Evolutionary conservation across 53 echinoderm and acorn worm species (phyloP).

Genomic region (Hippasteria phrygiana): DNA sequence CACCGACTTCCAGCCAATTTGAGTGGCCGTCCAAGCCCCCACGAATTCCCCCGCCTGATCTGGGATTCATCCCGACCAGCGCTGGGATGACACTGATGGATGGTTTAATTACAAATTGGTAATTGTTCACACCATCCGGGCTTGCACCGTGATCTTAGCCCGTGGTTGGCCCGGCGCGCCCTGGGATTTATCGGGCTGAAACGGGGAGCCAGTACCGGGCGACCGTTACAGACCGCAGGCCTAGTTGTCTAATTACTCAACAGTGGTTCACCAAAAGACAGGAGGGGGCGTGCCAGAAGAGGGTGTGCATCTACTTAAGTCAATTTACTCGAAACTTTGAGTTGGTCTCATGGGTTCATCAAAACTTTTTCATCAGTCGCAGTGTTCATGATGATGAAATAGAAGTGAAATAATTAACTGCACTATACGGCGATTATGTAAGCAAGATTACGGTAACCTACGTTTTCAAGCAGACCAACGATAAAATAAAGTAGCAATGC

Average conservation of each 20-base stretch:
- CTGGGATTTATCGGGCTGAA: slow-evolving; percentile 39
- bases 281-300: neutral
- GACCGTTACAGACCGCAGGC: neutral
- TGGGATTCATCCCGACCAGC: slow-evolving; percentile 39
- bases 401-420: too few relatives aligned
- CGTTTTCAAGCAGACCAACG: too few relatives aligned
- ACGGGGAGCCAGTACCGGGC: neutral
- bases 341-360: too few relatives aligned
- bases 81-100: slow-evolving; percentile 50
- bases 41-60: slow-evolving; percentile 57
- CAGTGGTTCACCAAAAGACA: neutral
- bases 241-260: too few relatives aligned
- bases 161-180: slow-evolving; percentile 28
- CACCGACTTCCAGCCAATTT: slow-evolving; percentile 16
- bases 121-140: slow-evolving; percentile 58
- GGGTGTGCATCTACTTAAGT: neutral
- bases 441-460: too few relatives aligned
- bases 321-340: neutral
- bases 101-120: slow-evolving; percentile 66
- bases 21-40: neutral
- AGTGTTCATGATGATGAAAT: too few relatives aligned
- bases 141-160: slow-evolving; percentile 44
- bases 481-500: too few relatives aligned
- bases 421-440: too few relatives aligned
- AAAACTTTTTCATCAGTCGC: too few relatives aligned